Conservation (phyloP, 2,888 invertebrate genomes). For the Dilophus febrilis region DNA sequence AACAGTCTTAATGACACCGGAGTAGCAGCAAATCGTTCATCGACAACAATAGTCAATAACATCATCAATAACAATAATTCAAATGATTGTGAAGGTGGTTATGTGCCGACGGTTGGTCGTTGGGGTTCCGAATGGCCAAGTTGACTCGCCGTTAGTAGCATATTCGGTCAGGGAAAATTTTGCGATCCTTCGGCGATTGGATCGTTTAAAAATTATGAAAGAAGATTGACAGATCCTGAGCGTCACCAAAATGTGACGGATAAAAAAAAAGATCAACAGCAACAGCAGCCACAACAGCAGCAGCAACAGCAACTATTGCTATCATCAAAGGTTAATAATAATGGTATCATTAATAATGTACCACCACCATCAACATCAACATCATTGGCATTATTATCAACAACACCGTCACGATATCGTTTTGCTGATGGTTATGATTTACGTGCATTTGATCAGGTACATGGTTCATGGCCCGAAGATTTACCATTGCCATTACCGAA, state of each 20-base stretch:
- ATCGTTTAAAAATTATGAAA: slow-evolving; percentile 17
- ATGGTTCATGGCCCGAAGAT: slow-evolving; percentile 45
- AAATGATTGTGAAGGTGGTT: slow-evolving; percentile 39
- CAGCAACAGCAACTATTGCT: background rate
- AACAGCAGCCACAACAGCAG: too few species aligned
- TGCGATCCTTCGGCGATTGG: slow-evolving; percentile 33
- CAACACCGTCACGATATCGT: background rate
- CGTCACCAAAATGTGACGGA: background rate
- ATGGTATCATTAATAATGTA: too few species aligned
- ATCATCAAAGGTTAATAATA: background rate
- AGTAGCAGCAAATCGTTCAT: slow-evolving; percentile 21
- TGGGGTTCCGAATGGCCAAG: slow-evolving; percentile 94
- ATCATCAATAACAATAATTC: background rate
- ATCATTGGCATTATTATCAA: background rate
- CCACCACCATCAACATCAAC: background rate
- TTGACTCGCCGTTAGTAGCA: slow-evolving; percentile 89
- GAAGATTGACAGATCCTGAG: slow-evolving; percentile 19
- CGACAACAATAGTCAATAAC: slow-evolving; percentile 16
- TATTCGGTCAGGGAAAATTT: too few species aligned
- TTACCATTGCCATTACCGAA: slow-evolving; percentile 60
- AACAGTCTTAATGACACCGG: slow-evolving; percentile 33
- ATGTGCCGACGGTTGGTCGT: slow-evolving; percentile 68
- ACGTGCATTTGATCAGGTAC: slow-evolving; percentile 30
- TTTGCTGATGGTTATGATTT: slow-evolving; percentile 25
- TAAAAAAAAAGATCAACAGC: background rate